Evolutionary conservation across 2,113 vertebrate genomes (phyloP).

Genomic region (Tachuris rubrigastra): DNA sequence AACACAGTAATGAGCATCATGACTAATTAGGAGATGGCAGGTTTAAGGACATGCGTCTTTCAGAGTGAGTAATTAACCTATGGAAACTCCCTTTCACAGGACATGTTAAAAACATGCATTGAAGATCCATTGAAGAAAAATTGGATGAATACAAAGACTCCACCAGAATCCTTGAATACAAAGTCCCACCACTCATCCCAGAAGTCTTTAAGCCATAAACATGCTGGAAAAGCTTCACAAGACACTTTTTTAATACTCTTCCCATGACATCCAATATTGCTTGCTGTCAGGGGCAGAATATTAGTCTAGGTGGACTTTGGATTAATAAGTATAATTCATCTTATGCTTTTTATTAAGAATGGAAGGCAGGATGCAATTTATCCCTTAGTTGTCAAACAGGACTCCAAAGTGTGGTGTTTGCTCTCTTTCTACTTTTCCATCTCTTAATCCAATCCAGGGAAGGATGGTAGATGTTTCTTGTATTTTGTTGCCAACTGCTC

Average conservation of each 20-base stretch:
- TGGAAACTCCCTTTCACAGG: background rate
- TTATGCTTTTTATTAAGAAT: constrained; percentile 18
- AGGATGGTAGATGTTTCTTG: background rate
- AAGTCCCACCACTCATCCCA: background rate
- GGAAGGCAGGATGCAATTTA: constrained; percentile 7
- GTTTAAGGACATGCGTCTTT: background rate
- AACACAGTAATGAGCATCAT: background rate
- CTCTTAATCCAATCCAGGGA: background rate
- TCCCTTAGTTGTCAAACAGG: background rate
- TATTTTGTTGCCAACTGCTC: background rate
- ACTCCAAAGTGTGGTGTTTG: constrained; percentile 7
- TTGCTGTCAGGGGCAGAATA: background rate
- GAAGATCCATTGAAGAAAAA: background rate
- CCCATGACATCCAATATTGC: background rate
- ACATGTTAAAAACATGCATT: background rate
- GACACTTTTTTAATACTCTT: background rate
- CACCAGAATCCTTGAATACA: background rate
- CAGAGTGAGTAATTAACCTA: background rate
- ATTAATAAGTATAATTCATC: background rate
- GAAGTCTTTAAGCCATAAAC: background rate
- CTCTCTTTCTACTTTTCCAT: background rate
- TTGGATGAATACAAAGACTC: background rate
- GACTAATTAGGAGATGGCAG: background rate
- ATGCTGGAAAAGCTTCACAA: background rate
- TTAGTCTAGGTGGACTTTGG: background rate